A percentile compares a stretch with the other conserved stretches of the same genome.
Evolutionary conservation across 2,113 vertebrate genomes (phyloP).

Genomic region (Motacilla alba): DNA sequence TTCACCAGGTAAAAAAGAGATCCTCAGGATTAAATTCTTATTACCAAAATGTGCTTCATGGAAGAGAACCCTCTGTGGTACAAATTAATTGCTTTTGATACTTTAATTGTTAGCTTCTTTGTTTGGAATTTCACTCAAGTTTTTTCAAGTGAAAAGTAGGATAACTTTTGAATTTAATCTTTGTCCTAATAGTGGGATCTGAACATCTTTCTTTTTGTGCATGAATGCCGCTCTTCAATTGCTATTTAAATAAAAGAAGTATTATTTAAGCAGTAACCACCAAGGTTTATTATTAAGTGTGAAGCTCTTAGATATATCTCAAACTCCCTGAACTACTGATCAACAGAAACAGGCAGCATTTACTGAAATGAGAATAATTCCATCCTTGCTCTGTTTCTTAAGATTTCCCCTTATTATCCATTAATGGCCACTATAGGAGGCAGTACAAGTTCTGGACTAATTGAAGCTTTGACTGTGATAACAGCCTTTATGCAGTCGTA

Average conservation of each 20-base stretch:
- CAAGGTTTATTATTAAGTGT: conserved; percentile 31
- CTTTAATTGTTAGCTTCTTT: background rate
- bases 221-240: background rate
- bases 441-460: conserved; percentile 30
- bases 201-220: background rate
- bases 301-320: background rate
- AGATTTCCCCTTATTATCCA: conserved; percentile 32
- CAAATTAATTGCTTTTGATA: background rate
- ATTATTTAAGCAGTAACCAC: background rate
- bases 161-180: conserved; percentile 9
- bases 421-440: conserved; percentile 25
- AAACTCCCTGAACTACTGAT: conserved; percentile 11
- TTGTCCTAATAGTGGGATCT: background rate
- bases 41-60: background rate
- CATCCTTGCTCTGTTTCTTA: background rate
- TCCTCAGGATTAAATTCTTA: background rate
- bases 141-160: background rate
- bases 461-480: conserved; percentile 1
- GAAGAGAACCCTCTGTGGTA: background rate
- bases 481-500: background rate
- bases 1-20: background rate
- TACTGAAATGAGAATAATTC: conserved; percentile 4
- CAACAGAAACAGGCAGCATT: background rate
- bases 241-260: background rate
- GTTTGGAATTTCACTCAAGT: background rate